Evolutionary conservation across 2,888 invertebrate species (phyloP).

Genomic region (Gryllus longicercus): DNA sequence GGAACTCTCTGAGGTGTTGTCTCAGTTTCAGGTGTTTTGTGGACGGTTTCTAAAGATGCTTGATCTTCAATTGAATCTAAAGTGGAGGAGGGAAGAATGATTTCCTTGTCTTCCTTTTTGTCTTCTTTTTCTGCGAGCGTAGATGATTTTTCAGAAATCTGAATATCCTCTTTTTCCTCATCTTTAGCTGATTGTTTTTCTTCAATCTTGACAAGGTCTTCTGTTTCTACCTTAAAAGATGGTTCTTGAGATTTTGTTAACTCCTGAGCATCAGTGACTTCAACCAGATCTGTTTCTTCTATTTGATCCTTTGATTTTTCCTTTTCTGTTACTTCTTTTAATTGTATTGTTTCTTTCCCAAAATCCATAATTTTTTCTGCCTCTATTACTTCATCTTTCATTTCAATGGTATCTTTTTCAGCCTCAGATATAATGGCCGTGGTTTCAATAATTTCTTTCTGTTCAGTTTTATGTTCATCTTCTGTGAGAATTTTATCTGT

Average conservation of each 20-base stretch:
- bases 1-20: no score
- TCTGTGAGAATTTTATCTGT: background rate
- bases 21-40: no score
- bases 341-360: background rate
- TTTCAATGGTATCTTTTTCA: background rate
- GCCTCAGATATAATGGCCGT: background rate
- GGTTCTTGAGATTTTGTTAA: background rate
- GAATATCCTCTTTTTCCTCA: background rate
- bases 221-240: background rate
- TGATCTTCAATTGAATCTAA: no score
- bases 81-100: no score
- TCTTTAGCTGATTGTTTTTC: constrained; percentile 2
- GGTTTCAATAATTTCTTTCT: background rate
- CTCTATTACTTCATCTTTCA: background rate
- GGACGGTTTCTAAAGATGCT: no score
- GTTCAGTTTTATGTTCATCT: background rate
- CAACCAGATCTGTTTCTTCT: background rate
- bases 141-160: background rate
- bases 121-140: background rate
- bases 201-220: background rate
- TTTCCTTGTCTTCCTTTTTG: background rate
- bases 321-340: background rate
- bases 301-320: background rate
- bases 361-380: background rate
- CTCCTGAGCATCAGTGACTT: background rate